A percentile compares a stretch with the other conserved stretches of the same genome.
These are phyloP conservation scores for Heptranchias perlo DNA, from an alignment of 2,113 vertebrate genomes.

Conservation along the genomic window DNA sequence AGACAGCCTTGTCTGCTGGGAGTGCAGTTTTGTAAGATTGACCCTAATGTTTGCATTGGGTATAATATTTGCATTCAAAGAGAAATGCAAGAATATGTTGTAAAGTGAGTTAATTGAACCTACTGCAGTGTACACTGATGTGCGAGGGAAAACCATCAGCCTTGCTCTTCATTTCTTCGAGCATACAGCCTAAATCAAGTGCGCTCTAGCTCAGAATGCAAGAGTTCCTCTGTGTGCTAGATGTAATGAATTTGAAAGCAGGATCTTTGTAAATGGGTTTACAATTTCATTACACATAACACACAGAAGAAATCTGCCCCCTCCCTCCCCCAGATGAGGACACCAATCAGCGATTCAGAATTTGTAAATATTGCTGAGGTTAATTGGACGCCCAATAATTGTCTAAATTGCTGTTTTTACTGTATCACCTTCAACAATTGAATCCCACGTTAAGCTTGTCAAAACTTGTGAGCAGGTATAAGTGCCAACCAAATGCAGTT, in stretches of 20 bases:
- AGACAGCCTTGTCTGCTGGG: neutral
- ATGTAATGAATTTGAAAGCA: neutral
- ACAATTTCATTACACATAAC: neutral
- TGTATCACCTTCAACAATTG: no score
- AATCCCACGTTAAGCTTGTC: no score
- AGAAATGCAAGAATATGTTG: neutral
- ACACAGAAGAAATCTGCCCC: neutral
- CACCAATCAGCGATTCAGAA: no score
- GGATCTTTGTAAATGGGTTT: neutral
- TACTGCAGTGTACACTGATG: neutral
- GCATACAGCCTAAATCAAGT: neutral
- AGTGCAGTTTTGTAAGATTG: conserved; percentile 1
- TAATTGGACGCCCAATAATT: no score
- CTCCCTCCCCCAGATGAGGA: no score
- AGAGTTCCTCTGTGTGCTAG: neutral
- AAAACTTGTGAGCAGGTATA: no score
- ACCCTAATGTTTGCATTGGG: neutral
- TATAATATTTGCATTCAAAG: neutral
- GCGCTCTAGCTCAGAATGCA: neutral
- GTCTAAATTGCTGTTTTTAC: no score
- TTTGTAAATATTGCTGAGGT: no score
- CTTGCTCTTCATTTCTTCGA: neutral
- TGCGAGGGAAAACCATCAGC: neutral
- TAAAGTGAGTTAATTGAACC: no score
- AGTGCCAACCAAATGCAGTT: no score